Percentiles rank a stretch among this genome's conserved stretches.
phyloP scores from a whole-genome alignment of 1,140 invertebrate genomes.

The Aphis gossypii region DNA sequence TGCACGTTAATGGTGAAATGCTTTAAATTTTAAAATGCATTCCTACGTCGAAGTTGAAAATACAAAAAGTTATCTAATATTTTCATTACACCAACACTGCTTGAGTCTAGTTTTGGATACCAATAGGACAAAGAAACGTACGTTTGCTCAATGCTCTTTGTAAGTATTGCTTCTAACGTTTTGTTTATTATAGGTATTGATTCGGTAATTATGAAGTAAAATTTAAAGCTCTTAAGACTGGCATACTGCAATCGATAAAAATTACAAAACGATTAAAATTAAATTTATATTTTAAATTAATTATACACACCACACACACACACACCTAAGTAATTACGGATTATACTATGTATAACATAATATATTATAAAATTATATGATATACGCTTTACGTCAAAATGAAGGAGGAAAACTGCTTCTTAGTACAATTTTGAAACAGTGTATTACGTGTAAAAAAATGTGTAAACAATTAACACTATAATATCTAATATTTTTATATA shows the following conservation, averaged over 20 bases:
- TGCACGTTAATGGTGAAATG: background rate
- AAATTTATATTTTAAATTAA: no score
- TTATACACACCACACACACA: no score
- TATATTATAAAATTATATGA: background rate
- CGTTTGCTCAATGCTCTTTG: background rate
- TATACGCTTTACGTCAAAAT: background rate
- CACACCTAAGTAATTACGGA: no score
- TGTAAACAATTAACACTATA: background rate
- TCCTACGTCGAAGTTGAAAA: background rate
- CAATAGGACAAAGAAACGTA: background rate
- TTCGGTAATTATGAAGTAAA: no score
- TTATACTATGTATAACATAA: no score
- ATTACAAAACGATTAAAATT: no score
- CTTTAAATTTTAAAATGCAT: background rate
- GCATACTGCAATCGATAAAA: no score
- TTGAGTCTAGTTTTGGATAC: background rate
- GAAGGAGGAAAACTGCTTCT: background rate
- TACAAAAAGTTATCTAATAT: background rate
- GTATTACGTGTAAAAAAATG: background rate
- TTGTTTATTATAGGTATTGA: no score
- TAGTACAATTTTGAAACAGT: background rate
- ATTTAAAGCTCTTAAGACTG: background rate
- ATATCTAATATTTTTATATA: no score
- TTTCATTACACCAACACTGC: background rate
- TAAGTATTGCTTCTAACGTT: background rate